A percentile compares a stretch with the other conserved stretches of the same genome.
phyloP scores from a whole-genome alignment of 2,113 vertebrate species.

The Caloenas nicobarica region DNA sequence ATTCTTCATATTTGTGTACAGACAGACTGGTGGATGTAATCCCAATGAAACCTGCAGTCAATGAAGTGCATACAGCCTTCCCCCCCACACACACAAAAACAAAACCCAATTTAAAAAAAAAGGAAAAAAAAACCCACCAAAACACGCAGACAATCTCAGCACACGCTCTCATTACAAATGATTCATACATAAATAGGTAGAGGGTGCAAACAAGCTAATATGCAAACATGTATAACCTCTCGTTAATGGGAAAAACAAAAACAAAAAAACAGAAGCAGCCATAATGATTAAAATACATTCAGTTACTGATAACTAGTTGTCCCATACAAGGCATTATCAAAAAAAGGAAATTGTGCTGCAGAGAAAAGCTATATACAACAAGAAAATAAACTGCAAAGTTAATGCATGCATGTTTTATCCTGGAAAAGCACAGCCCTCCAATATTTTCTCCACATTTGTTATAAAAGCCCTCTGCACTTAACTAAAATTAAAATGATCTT shows the following conservation, averaged over 20 bases:
- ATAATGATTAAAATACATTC: slow-evolving; percentile 84
- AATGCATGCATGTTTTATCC: slow-evolving; percentile 81
- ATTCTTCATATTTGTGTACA: slow-evolving; percentile 80
- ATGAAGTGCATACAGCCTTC: slow-evolving; percentile 76
- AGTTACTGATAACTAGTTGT: slow-evolving; percentile 79
- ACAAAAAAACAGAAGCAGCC: slow-evolving; percentile 73
- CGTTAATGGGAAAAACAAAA: slow-evolving; percentile 68
- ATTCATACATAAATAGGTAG: slow-evolving; percentile 83
- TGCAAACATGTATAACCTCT: slow-evolving; percentile 75
- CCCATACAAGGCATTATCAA: slow-evolving; percentile 71
- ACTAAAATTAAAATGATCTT: slow-evolving; percentile 82
- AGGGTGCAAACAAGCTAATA: slow-evolving; percentile 80
- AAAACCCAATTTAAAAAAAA: slow-evolving; percentile 37
- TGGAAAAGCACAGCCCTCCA: slow-evolving; percentile 80
- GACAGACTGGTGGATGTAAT: slow-evolving; percentile 76
- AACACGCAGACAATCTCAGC: slow-evolving; percentile 71
- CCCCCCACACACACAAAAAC: slow-evolving; percentile 54
- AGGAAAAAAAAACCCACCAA: neutral
- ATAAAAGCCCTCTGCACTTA: slow-evolving; percentile 82
- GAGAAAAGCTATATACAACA: slow-evolving; percentile 81
- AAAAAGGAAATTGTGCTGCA: slow-evolving; percentile 77
- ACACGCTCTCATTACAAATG: slow-evolving; percentile 76
- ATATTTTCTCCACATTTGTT: slow-evolving; percentile 74
- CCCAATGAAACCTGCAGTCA: slow-evolving; percentile 75
- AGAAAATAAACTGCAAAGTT: slow-evolving; percentile 78